Base-by-base conservation (phyloP, 2,797 vertebrate species). In the Melopsittacus undulatus region DNA sequence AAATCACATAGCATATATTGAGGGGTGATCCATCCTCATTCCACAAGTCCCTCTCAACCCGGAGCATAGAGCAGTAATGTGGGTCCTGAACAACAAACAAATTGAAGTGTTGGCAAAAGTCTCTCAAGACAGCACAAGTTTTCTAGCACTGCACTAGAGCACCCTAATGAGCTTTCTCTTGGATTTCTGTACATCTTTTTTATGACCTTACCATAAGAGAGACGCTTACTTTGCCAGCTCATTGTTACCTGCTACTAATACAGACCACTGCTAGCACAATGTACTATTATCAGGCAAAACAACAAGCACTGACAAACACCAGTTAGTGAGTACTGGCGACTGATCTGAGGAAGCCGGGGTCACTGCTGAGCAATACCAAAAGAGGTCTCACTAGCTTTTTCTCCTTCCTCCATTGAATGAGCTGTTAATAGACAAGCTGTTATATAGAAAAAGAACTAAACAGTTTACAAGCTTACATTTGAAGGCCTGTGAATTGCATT, bases 381-480 rank as follows among this genome's bases (percentile, higher is more conserved):
- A 96, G 87, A 92, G 84, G 75, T 95, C 92, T 96, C 95, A 83
- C 90, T 88, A 83, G 96, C 84, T 95, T 67, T 95, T 96, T 92
- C 90, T 91, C 38, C 94, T 92, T 89, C 93, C 89, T 96, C 92
- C 93, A 77, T 89, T 96, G 95, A 97, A 94, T 88, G 74, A 94
- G 93, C 90, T 92, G 88, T 94, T 96, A 97, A 96, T 97, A 97
- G 96, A 96, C 96, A 96, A 96, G 94, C 90, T 97, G 92, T 94
- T 96, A 93, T 75, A 78, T 90, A 95, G 97, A 94, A 95, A 96
- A 85, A 95, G 92, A 95, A 94, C 84, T 93, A 95, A 95, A 94
- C 85, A 96, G 93, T 97, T 96, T 96, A 95, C 96, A 97, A 95
- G 95, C 93, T 95, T 85, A 94, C 94, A 90, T 96, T 90, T 94